Evolutionary conservation across 2,888 invertebrate genomes (phyloP), one percentile per base, ranked within the genome.

Genomic region (Mesochorus sp.): DNA sequence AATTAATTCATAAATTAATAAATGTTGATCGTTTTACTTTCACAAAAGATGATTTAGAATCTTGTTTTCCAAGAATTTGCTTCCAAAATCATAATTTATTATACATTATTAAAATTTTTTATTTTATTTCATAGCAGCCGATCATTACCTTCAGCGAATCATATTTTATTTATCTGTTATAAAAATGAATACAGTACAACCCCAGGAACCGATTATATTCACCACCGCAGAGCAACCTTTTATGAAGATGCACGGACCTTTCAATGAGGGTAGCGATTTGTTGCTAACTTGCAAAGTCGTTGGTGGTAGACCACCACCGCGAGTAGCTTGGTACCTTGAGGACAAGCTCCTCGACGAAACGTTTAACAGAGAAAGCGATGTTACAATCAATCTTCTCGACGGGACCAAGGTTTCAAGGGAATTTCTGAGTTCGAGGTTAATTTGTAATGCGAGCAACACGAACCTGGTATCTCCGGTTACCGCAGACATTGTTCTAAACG

Each of bases 391-490:
- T 92, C 93, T 94, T 64, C 91, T 97, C 82, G 95, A 95, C 89
- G 93, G 96, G 82, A 93, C 93, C 8, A 94, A 94, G 79, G 93
- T 97, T 70, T 94, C 94, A 79, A 92, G 97, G 79, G 93, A 94
- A 53, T 95, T 96, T 84, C 92, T 96, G 61, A 95, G 95, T 88
- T 95, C 96, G 21, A 95, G 95, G 8, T 95, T 95, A 91, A 95
- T 95, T 88, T 97, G 97, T 88, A 94, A 96, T 88, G 97, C 97
- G 2, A 95, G 95, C 70, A 97, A 97, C 90, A 97, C 97, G 24
- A 95, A 96, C 90, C 93, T 97, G 74, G 95, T 96, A 88, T 94
- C 95, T 88, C 96, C 97, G 1, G 51, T 82, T 14, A 76, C 68
- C 1, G 77, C 86, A 10, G 88, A 89, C 68, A 84, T 89, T 31